Conservation (phyloP, 2,888 invertebrate species). For the Tachystola acroxantha region DNA sequence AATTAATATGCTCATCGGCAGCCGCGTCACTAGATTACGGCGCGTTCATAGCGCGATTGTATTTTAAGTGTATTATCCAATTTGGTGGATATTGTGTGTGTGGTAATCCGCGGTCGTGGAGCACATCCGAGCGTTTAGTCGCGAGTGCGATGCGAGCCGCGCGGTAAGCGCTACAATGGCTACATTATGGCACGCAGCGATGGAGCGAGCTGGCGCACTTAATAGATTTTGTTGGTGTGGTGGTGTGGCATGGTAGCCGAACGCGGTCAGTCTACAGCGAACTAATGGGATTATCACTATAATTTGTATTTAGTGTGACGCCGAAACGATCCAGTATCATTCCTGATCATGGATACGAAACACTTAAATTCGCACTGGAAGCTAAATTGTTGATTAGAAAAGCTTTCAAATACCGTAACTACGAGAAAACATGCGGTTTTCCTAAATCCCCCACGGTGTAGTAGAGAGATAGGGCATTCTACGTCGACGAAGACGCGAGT, state of each 20-base stretch:
- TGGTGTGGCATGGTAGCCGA: constrained; percentile 41
- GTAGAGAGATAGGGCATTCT: too few relatives aligned
- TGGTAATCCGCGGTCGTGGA: constrained; percentile 65
- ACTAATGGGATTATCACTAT: constrained; percentile 67
- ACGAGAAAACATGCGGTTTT: too few relatives aligned
- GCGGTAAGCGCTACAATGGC: constrained; percentile 46
- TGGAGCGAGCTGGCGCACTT: constrained; percentile 67
- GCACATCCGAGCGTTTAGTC: constrained; percentile 56
- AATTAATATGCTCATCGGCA: constrained; percentile 77
- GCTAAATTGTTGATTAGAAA: background rate
- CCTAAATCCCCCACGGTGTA: too few relatives aligned
- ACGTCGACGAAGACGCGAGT: too few relatives aligned
- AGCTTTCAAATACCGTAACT: too few relatives aligned
- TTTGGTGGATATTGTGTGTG: constrained; percentile 79
- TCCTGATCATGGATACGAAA: constrained; percentile 13
- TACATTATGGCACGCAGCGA: constrained; percentile 60
- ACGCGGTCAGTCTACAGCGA: constrained; percentile 60
- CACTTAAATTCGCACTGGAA: background rate
- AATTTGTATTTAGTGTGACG: constrained; percentile 55
- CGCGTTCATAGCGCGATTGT: constrained; percentile 76
- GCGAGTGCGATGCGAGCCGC: constrained; percentile 49
- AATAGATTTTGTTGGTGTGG: constrained; percentile 70
- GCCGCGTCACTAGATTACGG: constrained; percentile 73
- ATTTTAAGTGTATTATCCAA: constrained; percentile 84
- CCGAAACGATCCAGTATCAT: constrained; percentile 41